Conservation (phyloP, 2,113 vertebrate genomes). For the Gymnocephalus cernua region DNA sequence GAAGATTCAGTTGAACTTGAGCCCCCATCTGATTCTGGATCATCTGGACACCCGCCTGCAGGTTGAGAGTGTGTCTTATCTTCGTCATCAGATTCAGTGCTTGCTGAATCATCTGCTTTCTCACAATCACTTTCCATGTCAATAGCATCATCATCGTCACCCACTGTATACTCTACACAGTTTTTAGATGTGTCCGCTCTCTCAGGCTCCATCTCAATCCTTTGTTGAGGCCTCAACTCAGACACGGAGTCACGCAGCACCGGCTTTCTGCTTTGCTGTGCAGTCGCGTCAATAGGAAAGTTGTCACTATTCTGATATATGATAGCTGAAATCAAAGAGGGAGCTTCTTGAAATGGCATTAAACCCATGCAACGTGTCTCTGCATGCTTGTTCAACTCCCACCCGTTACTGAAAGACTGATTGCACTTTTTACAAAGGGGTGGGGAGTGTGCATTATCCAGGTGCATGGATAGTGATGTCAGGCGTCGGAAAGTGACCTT, state of each 20-base stretch:
- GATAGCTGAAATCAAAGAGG: background rate
- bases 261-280: background rate
- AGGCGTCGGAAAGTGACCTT: slow-evolving; percentile 57
- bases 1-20: slow-evolving; percentile 51
- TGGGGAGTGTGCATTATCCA: slow-evolving; percentile 68
- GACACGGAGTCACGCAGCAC: fast-evolving
- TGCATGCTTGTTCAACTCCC: slow-evolving; percentile 75
- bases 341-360: background rate
- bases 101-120: slow-evolving; percentile 24
- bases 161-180: slow-evolving; percentile 41
- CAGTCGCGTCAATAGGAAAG: background rate
- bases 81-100: slow-evolving; percentile 13
- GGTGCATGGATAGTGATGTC: slow-evolving; percentile 62
- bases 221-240: slow-evolving; percentile 8
- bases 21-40: slow-evolving; percentile 41
- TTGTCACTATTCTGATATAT: background rate
- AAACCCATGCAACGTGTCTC: slow-evolving; percentile 11
- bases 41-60: background rate
- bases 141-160: slow-evolving; percentile 19
- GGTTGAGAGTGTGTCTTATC: background rate
- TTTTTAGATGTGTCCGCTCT: slow-evolving; percentile 13
- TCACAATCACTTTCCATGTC: slow-evolving; percentile 20
- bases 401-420: slow-evolving; percentile 50
- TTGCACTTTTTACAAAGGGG: slow-evolving; percentile 54
- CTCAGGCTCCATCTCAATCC: slow-evolving; percentile 13